These are phyloP conservation scores for Ptilodon capucinus DNA, from an alignment of 2,888 invertebrate species.

Conservation along the genomic window DNA sequence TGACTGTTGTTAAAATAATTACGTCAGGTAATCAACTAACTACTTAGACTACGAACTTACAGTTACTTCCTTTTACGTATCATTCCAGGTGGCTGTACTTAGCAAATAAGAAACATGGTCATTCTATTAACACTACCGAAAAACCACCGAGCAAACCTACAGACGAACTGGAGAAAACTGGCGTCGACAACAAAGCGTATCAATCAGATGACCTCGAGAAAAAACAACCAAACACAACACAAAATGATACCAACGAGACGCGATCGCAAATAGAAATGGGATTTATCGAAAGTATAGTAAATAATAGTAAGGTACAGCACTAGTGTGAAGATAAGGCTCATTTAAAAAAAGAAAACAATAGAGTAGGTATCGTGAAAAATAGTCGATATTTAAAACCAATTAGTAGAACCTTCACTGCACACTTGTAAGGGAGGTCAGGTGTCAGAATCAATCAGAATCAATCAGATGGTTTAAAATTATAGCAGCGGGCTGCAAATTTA, in stretches of 20 bases:
- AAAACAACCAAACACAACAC: conserved; percentile 30
- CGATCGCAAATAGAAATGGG: conserved; percentile 71
- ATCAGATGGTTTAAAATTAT: no score
- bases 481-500: no score
- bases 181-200: conserved; percentile 72
- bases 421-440: no score
- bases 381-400: no score
- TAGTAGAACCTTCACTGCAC: no score
- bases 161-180: conserved; percentile 47
- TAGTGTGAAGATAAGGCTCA: conserved; percentile 5
- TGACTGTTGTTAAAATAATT: no score
- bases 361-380: no score
- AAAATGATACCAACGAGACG: conserved; percentile 40
- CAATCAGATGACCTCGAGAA: conserved; percentile 65
- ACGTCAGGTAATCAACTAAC: no score
- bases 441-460: no score
- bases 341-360: neutral
- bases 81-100: conserved; percentile 86
- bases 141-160: conserved; percentile 36
- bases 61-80: conserved; percentile 1
- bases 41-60: no score
- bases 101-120: conserved; percentile 83
- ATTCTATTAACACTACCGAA: conserved; percentile 26
- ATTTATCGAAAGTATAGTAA: conserved; percentile 67
- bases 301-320: conserved; percentile 60